Evolutionary conservation across 2,797 vertebrate genomes (phyloP), one percentile per base, ranked within the genome.

Genomic region (Arrhamphus sclerolepis): DNA sequence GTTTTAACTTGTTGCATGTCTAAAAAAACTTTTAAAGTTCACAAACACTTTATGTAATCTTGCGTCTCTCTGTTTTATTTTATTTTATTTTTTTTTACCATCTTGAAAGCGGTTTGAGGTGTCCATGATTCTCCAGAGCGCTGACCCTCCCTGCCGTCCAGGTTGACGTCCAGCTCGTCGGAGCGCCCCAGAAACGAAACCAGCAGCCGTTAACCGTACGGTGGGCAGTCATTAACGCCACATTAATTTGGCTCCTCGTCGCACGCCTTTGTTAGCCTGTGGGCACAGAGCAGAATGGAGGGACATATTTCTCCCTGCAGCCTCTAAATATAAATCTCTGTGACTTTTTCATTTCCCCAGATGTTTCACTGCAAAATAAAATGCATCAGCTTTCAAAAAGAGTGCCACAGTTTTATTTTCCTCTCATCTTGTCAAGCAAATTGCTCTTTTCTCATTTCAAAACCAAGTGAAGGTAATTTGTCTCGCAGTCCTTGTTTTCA

Each of bases 301-400:
- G 55, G 52, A 54, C 74, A 51, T 51, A 52, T 73, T 80, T 72
- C 67, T 66, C 71, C 79, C 78, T 17, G 46, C 54, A 48, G 77
- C 84, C 65, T 85, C 84, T 88, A 89, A 89, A 89, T 89, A 89
- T 89, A 85, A 79, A 85, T 83, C 84, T 48, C 41, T 66, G 72
- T 86, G 82, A 89, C 82, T 85, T 87, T 90, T 89, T 85, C 85
- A 84, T 83, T 85, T 88, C 78, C 85, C 78, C 81, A 88, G 88
- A 89, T 87, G 85, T 89, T 86, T 63, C 65, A 57, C 70, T 58
- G 69, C 59, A 74, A 78, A 81, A 77, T 81, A 82, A 83, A 91
- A 87, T 80, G 72, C 80, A 82, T 85, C 79, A 70, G 84, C 81
- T 74, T 80, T 78, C 70, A 74, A 74, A 83, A 66, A n/a, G 57